Evolutionary conservation across 2,113 vertebrate genomes (phyloP).

Genomic region (Brevimyrus niger): DNA sequence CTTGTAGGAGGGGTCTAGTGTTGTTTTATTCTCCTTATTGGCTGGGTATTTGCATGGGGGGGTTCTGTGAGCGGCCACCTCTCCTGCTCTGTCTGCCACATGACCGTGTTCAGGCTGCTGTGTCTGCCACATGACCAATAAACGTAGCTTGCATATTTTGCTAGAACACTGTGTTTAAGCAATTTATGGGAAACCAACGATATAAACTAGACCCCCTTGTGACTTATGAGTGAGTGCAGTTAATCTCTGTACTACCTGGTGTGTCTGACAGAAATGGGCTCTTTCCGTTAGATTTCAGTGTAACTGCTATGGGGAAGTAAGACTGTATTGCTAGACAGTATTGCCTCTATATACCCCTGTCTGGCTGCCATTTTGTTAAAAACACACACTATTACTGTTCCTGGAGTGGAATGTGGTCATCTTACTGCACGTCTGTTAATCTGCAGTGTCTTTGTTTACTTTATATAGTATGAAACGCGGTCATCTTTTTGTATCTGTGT

Average conservation of each 20-base stretch:
- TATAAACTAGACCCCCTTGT: not conserved
- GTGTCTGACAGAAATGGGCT: not conserved
- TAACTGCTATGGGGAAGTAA: not conserved
- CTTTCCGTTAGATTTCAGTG: not conserved
- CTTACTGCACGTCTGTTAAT: not conserved
- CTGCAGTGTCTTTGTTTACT: not conserved
- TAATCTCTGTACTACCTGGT: not conserved
- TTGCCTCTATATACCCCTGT: not conserved
- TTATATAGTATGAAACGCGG: not conserved
- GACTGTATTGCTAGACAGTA: not conserved
- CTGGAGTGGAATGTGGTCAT: not conserved
- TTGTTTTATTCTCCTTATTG: not conserved
- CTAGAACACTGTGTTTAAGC: not conserved
- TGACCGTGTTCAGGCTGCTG: not conserved
- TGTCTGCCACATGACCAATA: not conserved
- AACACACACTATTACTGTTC: not conserved
- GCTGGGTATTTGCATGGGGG: not conserved
- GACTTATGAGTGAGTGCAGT: not conserved
- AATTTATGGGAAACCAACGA: not conserved
- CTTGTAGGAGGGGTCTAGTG: not conserved
- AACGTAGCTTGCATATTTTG: not conserved
- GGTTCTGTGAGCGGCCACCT: not conserved
- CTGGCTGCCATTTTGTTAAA: not conserved
- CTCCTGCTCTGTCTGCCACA: not conserved
- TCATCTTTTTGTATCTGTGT: not conserved